A percentile compares a stretch with the other conserved stretches of the same genome.
Evolutionary conservation across 2,113 vertebrate species (phyloP).

Genomic region (Nematolebias whitei): DNA sequence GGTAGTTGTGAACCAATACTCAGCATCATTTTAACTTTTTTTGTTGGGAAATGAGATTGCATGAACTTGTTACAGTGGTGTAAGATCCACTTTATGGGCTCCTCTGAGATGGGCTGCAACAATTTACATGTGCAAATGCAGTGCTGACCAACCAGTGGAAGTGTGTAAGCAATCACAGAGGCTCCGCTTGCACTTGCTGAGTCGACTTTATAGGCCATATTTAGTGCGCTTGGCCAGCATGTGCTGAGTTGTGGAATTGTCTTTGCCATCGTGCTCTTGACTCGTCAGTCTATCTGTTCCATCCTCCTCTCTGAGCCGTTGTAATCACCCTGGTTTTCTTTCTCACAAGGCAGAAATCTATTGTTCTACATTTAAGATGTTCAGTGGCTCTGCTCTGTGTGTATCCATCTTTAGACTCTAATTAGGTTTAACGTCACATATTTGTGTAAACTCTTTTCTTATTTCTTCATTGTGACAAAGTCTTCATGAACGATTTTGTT

Average conservation of each 20-base stretch:
- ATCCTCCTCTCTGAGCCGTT: conserved; percentile 7
- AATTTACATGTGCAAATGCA: conserved; percentile 24
- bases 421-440: neutral
- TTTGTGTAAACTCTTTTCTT: neutral
- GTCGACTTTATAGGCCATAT: conserved; percentile 36
- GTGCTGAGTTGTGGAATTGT: conserved; percentile 38
- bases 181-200: conserved; percentile 28
- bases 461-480: neutral
- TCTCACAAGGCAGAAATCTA: neutral
- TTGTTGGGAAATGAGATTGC: neutral
- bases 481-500: neutral
- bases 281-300: conserved; percentile 19
- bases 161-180: conserved; percentile 16
- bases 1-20: neutral
- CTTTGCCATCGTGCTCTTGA: neutral
- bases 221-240: neutral
- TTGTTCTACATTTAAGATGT: neutral
- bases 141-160: conserved; percentile 6
- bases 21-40: neutral
- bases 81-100: conserved; percentile 15
- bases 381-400: neutral
- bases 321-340: neutral
- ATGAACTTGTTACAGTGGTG: conserved; percentile 2
- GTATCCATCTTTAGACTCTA: neutral
- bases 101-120: conserved; percentile 6